These are phyloP conservation scores for Pterostichus niger DNA, from an alignment of 2,888 invertebrate species.

Conservation along the genomic window DNA sequence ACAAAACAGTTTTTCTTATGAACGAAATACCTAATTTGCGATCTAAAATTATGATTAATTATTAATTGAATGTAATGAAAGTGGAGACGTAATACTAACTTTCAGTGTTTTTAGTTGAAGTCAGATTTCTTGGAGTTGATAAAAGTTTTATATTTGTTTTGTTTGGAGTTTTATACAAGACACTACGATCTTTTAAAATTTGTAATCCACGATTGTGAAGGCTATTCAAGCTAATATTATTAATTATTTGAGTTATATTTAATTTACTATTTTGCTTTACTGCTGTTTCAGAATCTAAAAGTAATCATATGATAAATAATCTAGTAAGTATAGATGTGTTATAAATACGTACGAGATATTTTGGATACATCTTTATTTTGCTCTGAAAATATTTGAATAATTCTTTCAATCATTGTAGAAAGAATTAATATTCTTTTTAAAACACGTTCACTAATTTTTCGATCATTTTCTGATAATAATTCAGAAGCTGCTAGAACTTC, in stretches of 20 bases:
- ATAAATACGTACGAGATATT: neutral
- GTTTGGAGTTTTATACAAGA: constrained; percentile 72
- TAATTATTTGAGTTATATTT: neutral
- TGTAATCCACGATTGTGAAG: constrained; percentile 72
- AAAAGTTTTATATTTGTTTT: constrained; percentile 62
- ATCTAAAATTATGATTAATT: constrained; percentile 26
- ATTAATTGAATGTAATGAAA: too few relatives aligned
- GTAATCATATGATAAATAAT: constrained; percentile 9
- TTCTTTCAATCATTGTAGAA: constrained; percentile 69
- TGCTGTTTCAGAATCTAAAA: constrained; percentile 33
- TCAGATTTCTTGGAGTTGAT: constrained; percentile 22
- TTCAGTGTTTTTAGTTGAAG: constrained; percentile 29
- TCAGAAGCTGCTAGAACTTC: constrained; percentile 71
- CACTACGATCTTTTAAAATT: constrained; percentile 74
- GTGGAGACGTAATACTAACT: neutral
- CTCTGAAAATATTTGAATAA: constrained; percentile 70
- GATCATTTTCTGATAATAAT: constrained; percentile 69
- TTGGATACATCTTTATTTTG: constrained; percentile 62
- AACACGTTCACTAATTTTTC: constrained; percentile 69
- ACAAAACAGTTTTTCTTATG: constrained; percentile 66
- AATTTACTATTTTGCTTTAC: neutral
- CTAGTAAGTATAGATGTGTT: neutral
- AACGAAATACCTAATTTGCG: constrained; percentile 68
- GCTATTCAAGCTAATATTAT: constrained; percentile 70
- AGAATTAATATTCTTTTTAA: constrained; percentile 73